These are phyloP conservation scores for Himalopsyche japonica DNA, from an alignment of 2,888 invertebrate species.

Conservation along the genomic window DNA sequence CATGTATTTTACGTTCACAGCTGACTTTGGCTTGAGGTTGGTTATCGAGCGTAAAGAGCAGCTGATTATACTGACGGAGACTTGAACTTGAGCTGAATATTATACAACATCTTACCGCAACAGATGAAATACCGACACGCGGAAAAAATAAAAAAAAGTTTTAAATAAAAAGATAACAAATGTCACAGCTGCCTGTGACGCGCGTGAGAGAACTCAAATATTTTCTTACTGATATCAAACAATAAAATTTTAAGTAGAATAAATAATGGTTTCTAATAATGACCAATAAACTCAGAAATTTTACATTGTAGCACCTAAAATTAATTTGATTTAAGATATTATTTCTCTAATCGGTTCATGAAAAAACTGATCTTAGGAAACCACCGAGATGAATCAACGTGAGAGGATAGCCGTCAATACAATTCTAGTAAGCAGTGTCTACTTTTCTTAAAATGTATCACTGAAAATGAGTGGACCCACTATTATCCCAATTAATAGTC, in stretches of 20 bases:
- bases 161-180: not conserved
- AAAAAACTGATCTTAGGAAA: too few relatives aligned
- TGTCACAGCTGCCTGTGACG: not conserved
- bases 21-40: not conserved
- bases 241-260: not conserved
- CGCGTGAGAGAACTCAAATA: not conserved
- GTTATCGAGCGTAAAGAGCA: not conserved
- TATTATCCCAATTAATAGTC: too few relatives aligned
- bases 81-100: not conserved
- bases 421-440: too few relatives aligned
- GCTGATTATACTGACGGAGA: not conserved
- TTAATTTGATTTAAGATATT: too few relatives aligned
- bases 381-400: too few relatives aligned
- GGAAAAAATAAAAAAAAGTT: not conserved
- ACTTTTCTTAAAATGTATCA: too few relatives aligned
- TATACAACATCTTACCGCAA: not conserved
- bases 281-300: too few relatives aligned
- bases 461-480: too few relatives aligned
- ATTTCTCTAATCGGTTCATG: too few relatives aligned
- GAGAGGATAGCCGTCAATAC: too few relatives aligned
- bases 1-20: not conserved
- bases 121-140: not conserved
- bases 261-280: too few relatives aligned
- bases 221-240: not conserved
- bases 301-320: too few relatives aligned